Evolutionary conservation across 2,888 invertebrate genomes (phyloP).

Genomic region (Amphimallon solstitiale): DNA sequence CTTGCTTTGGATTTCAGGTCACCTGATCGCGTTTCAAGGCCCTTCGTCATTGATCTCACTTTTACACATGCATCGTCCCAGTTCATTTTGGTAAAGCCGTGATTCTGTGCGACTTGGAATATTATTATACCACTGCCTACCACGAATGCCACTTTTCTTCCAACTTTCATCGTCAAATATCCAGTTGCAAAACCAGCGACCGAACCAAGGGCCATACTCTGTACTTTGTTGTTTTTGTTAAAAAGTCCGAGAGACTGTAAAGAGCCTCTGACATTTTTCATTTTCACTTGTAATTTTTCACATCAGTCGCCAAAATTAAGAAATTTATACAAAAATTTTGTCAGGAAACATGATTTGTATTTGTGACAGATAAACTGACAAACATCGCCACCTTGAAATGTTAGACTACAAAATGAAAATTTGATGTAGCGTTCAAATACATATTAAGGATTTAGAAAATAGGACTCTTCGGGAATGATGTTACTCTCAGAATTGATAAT

Average conservation of each 20-base stretch:
- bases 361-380: background rate
- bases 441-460: too few species aligned
- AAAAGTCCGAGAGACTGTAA: conserved; percentile 17
- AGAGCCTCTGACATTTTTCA: conserved; percentile 36
- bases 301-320: background rate
- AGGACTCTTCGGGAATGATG: too few species aligned
- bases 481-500: too few species aligned
- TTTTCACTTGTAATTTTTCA: conserved; percentile 34
- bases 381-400: too few species aligned
- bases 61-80: conserved; percentile 84
- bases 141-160: conserved; percentile 85
- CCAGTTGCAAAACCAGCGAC: conserved; percentile 67
- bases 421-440: too few species aligned
- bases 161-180: conserved; percentile 83
- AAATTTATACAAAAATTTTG: background rate
- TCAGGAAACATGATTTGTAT: conserved; percentile 8
- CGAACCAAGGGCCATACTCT: conserved; percentile 32
- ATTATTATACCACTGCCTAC: conserved; percentile 86
- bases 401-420: too few species aligned
- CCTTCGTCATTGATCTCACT: conserved; percentile 78
- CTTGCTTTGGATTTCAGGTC: conserved; percentile 64
- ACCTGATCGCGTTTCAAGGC: conserved; percentile 72
- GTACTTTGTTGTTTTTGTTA: conserved; percentile 20
- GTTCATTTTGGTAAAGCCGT: conserved; percentile 85
- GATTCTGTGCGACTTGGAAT: conserved; percentile 84